A percentile compares a stretch with the other conserved stretches of the same genome.
Evolutionary conservation across 2,888 invertebrate species (phyloP).

Genomic region (Himalopsyche kuldschensis): DNA sequence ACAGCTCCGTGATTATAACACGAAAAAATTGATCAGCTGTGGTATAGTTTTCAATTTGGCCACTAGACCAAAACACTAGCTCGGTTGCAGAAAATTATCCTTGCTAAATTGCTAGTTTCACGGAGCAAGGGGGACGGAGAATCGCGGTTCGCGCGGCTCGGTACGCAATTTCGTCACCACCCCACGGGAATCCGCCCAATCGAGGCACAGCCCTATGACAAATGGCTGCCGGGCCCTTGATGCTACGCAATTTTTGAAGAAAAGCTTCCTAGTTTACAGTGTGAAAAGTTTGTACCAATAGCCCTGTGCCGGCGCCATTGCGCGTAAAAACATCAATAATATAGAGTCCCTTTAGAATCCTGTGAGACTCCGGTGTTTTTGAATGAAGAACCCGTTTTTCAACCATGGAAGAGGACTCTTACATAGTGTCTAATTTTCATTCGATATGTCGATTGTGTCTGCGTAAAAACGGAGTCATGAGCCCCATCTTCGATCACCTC

Average conservation of each 20-base stretch:
- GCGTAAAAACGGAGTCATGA: constrained; percentile 62
- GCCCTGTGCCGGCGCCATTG: not conserved
- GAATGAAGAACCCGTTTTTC: not conserved
- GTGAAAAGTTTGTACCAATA: not conserved
- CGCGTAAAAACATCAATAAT: constrained; percentile 6
- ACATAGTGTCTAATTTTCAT: constrained; percentile 63
- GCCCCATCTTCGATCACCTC: constrained; percentile 65
- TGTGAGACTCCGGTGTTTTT: not conserved
- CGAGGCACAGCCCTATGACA: constrained; percentile 58
- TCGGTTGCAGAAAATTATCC: not conserved
- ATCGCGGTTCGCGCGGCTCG: constrained; percentile 16
- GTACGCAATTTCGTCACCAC: constrained; percentile 64
- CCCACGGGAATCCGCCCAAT: constrained; percentile 58
- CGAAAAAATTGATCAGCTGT: not conserved
- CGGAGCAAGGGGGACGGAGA: not conserved
- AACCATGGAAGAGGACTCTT: constrained; percentile 52
- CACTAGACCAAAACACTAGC: constrained; percentile 4
- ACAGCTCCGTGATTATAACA: not conserved
- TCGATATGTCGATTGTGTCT: constrained; percentile 69
- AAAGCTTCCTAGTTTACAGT: constrained; percentile 7
- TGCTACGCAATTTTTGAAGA: constrained; percentile 19
- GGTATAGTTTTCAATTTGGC: not conserved
- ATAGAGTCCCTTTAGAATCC: not conserved
- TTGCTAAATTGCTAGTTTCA: not conserved
- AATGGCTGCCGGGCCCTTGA: constrained; percentile 49